These are phyloP conservation scores for Yponomeuta plumbellus DNA, from an alignment of 2,888 invertebrate genomes.

Conservation along the genomic window DNA sequence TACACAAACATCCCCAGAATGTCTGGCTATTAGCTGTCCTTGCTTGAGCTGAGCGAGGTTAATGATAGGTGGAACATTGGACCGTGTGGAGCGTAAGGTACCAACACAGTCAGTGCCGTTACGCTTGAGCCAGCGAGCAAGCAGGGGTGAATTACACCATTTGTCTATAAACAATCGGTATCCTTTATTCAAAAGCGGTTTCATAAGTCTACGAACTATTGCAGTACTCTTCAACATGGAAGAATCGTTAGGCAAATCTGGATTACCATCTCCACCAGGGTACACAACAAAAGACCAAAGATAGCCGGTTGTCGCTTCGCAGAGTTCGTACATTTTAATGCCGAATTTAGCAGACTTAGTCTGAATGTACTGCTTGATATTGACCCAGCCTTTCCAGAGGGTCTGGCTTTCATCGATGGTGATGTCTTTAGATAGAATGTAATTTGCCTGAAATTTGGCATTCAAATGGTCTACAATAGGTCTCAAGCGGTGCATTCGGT, in stretches of 20 bases:
- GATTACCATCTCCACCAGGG: background rate
- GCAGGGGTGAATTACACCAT: conserved; percentile 25
- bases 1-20: conserved; percentile 7
- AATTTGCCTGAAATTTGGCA: conserved; percentile 19
- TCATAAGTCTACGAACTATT: background rate
- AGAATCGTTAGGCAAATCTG: no score
- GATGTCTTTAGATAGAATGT: conserved; percentile 18
- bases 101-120: conserved; percentile 15
- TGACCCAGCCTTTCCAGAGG: conserved; percentile 7
- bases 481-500: conserved; percentile 8
- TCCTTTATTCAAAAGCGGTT: conserved; percentile 7
- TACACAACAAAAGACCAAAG: conserved; percentile 3
- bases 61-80: conserved; percentile 8
- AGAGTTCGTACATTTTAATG: conserved; percentile 29
- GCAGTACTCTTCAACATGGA: background rate
- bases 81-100: background rate
- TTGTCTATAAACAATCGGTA: conserved; percentile 24
- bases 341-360: conserved; percentile 23
- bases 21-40: conserved; percentile 12
- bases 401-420: conserved; percentile 23
- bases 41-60: background rate
- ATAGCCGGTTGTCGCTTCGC: conserved; percentile 23
- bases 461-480: conserved; percentile 20
- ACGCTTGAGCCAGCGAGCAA: conserved; percentile 19
- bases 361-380: conserved; percentile 12